Evolutionary conservation across 2,888 invertebrate genomes (phyloP).

Genomic region (Nebria brevicollis): DNA sequence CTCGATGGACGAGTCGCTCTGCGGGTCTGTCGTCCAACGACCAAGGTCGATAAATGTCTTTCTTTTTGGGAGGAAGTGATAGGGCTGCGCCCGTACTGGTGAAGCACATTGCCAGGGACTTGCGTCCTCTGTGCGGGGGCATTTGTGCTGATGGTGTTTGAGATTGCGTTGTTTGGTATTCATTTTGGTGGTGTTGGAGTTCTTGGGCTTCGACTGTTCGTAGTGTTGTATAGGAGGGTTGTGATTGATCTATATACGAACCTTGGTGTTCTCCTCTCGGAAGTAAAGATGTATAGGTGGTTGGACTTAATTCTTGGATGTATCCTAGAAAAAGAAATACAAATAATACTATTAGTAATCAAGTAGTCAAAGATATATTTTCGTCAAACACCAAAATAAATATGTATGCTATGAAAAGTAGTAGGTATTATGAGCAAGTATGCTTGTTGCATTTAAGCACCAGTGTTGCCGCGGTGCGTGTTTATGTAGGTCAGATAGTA

Average conservation of each 20-base stretch:
- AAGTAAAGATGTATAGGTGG: conserved; percentile 80
- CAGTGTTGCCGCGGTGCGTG: neutral
- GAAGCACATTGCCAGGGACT: conserved; percentile 84
- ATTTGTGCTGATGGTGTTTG: conserved; percentile 63
- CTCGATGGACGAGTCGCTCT: conserved; percentile 59
- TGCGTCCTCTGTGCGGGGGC: conserved; percentile 64
- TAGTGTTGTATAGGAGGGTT: conserved; percentile 67
- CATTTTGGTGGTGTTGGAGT: conserved; percentile 49
- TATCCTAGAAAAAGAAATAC: conserved; percentile 70
- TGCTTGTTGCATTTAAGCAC: neutral
- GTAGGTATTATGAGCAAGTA: neutral
- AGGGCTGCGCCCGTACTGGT: conserved; percentile 86
- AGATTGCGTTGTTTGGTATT: conserved; percentile 64
- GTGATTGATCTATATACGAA: conserved; percentile 59
- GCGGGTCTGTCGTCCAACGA: conserved; percentile 76
- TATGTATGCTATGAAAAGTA: neutral
- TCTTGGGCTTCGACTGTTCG: conserved; percentile 65
- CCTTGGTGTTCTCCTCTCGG: conserved; percentile 73
- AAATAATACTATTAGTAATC: neutral
- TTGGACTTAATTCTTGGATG: conserved; percentile 80
- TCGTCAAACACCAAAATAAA: too few relatives aligned
- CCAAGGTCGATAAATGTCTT: conserved; percentile 91
- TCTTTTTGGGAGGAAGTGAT: conserved; percentile 88
- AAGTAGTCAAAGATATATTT: too few relatives aligned
- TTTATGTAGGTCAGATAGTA: conserved; percentile 8